Percentiles rank a stretch among this genome's conserved stretches.
Evolutionary conservation across 1,140 invertebrate genomes (phyloP).

Genomic region (Monomorium pharaonis): DNA sequence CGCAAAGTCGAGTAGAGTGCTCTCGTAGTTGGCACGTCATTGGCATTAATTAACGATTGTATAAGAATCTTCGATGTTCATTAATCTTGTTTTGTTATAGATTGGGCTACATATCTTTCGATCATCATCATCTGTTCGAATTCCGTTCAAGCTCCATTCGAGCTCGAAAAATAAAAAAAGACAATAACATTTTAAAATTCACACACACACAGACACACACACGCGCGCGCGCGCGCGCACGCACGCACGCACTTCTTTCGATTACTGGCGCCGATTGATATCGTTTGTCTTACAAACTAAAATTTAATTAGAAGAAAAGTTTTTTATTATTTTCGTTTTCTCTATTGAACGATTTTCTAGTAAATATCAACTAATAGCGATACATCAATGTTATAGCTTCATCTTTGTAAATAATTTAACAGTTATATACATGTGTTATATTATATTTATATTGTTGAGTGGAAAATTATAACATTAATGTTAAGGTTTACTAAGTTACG

Average conservation of each 20-base stretch:
- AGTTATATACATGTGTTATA: too few relatives aligned
- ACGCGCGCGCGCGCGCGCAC: too few relatives aligned
- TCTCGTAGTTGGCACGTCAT: slow-evolving; percentile 40
- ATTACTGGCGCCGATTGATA: not conserved
- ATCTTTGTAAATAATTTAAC: too few relatives aligned
- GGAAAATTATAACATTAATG: too few relatives aligned
- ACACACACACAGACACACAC: too few relatives aligned
- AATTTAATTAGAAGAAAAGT: not conserved
- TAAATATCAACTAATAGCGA: too few relatives aligned
- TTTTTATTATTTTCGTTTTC: not conserved
- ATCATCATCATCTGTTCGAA: slow-evolving; percentile 62
- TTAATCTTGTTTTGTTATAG: slow-evolving; percentile 73
- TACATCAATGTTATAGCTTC: too few relatives aligned
- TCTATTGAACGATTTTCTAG: not conserved
- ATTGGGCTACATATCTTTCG: slow-evolving; percentile 47
- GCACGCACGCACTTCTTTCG: too few relatives aligned
- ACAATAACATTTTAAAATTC: not conserved
- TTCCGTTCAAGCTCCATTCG: slow-evolving; percentile 2
- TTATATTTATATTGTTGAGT: too few relatives aligned
- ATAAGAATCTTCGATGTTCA: slow-evolving; percentile 49
- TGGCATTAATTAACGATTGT: slow-evolving; percentile 19
- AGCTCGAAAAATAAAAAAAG: not conserved
- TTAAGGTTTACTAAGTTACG: too few relatives aligned
- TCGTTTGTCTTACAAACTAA: not conserved
- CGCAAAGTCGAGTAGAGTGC: not conserved